Base-by-base conservation (phyloP, 1,140 invertebrate genomes). In the Thaumatotibia leucotreta region DNA sequence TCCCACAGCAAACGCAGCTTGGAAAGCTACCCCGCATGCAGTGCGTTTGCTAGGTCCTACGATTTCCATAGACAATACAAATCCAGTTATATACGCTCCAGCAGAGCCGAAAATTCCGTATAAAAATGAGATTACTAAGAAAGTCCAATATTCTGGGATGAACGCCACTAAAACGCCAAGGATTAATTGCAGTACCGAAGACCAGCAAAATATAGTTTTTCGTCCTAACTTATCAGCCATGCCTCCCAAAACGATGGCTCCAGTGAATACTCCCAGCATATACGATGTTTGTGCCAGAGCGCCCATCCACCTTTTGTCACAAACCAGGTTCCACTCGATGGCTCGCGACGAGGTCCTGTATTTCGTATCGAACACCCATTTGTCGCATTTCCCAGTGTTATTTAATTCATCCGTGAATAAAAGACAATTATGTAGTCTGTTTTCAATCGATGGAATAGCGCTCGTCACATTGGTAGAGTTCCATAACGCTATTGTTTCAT, bases 211-310 rank as follows among this genome's bases (percentile, higher is more conserved):
- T 64, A 97, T 94, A 1, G 92, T 94, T 81, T 97, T 97, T 5
- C 97, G 92, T 0, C 97, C 97, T 71, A 95, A 94, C 91, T 95
- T 97, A 80, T 99, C 98, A 0, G 97, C 96, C 74, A 98, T 83
- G 14, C 94, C 95, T 6, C 97, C 97, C n/a, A 98, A 89, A 0
- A 94, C 93, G 0, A 98, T 93, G 3, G 97, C 96, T 3, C 97
- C 97, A 4, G 95, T 92, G 58, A 98, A 96, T 8, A 97, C 96
- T n/a, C 97, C 97, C 65, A 97, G 92, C 96, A 98, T 98, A 82
- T 97, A 98, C 5, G 93, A 82, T 1, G 92, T 95, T 80, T 98
- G 96, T 0, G 96, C 94, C 10, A 96, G 83, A 0, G 97, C 95
- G 2, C 95, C 94, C 92, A 95, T 94, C 96, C 96, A 98, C 66